These are phyloP conservation scores for Larimichthys polyactis DNA, from an alignment of 2,113 vertebrate genomes.

Conservation along the genomic window DNA sequence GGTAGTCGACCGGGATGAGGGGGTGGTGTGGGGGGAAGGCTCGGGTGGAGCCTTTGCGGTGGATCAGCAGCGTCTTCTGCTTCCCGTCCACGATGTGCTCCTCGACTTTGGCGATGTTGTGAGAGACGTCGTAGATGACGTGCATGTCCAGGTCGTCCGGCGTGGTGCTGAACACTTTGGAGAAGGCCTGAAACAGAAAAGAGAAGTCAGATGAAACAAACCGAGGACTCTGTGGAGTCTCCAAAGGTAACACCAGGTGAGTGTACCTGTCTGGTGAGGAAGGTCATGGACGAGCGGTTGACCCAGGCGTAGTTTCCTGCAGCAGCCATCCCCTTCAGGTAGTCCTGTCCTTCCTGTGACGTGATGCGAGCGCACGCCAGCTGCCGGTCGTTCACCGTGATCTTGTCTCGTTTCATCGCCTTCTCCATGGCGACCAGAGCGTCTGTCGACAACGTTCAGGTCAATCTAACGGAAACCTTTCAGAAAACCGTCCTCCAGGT, in stretches of 20 bases:
- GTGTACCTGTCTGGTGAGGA: slow-evolving; percentile 93
- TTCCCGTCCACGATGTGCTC: slow-evolving; percentile 96
- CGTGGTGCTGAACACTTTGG: slow-evolving; percentile 96
- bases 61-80: slow-evolving; percentile 92
- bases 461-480: too few species aligned
- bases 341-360: slow-evolving; percentile 95
- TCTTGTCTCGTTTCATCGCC: slow-evolving; percentile 98
- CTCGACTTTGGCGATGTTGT: slow-evolving; percentile 99
- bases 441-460: slow-evolving; percentile 79
- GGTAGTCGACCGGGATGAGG: slow-evolving; percentile 97
- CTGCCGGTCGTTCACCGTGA: slow-evolving; percentile 96
- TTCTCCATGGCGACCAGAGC: slow-evolving; percentile 99
- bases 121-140: slow-evolving; percentile 98
- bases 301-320: slow-evolving; percentile 99
- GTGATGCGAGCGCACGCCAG: slow-evolving; percentile 93
- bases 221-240: too few species aligned
- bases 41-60: slow-evolving; percentile 95
- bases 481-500: too few species aligned
- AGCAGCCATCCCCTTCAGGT: slow-evolving; percentile 97
- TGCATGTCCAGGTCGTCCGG: slow-evolving; percentile 98
- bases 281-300: slow-evolving; percentile 99
- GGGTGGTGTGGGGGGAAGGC: slow-evolving; percentile 98
- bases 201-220: too few species aligned
- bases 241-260: background rate
- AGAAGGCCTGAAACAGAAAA: slow-evolving; percentile 88